Conservation (phyloP, 64 coral and sea anemone species). For the Actinia tenebrosa region DNA sequence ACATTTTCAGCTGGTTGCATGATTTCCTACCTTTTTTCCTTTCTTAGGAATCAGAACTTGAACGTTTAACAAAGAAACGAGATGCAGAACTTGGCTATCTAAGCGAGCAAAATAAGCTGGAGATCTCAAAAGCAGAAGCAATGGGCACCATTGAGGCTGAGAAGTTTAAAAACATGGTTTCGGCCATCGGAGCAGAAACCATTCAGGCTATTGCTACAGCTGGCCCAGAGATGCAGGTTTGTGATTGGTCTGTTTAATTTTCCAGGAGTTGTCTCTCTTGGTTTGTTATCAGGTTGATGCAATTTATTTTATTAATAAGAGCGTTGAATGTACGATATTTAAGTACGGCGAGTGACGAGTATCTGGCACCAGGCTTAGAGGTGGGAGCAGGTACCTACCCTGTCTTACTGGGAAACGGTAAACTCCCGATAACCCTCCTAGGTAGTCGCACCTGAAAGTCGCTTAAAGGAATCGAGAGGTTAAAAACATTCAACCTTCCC, state of each 20-base stretch:
- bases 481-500: too few relatives aligned
- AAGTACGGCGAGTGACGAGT: too few relatives aligned
- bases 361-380: too few relatives aligned
- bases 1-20: neutral
- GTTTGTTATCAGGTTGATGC: too few relatives aligned
- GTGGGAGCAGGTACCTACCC: too few relatives aligned
- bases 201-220: slow-evolving; percentile 98
- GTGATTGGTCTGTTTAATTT: neutral
- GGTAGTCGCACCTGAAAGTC: too few relatives aligned
- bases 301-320: too few relatives aligned
- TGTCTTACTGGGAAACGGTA: too few relatives aligned
- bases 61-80: slow-evolving; percentile 68
- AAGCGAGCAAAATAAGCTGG: slow-evolving; percentile 70
- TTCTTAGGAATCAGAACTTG: slow-evolving; percentile 79
- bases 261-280: too few relatives aligned
- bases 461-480: too few relatives aligned
- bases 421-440: too few relatives aligned
- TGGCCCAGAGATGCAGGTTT: slow-evolving; percentile 98
- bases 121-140: slow-evolving; percentile 73
- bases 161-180: slow-evolving; percentile 96
- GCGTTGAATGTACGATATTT: too few relatives aligned
- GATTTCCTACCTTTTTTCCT: neutral
- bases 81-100: slow-evolving; percentile 85
- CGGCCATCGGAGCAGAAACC: slow-evolving; percentile 90
- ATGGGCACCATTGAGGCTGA: slow-evolving; percentile 83